Conservation (phyloP, 2,888 invertebrate species). For the Ophion ellenae region DNA sequence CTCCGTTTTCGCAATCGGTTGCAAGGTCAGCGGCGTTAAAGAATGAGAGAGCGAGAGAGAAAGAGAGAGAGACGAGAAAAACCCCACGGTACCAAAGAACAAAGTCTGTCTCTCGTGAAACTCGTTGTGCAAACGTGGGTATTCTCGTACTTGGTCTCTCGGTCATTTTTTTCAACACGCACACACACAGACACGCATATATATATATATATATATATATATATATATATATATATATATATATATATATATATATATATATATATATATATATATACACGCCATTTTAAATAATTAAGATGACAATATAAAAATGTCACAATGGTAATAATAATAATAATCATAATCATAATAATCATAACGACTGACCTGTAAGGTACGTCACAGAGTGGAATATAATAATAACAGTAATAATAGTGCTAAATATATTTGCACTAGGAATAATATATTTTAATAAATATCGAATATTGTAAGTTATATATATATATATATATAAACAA, state of each 20-base stretch:
- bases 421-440: too few species aligned
- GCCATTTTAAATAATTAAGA: not conserved
- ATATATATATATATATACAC: not conserved
- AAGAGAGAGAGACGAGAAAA: slow-evolving; percentile 21
- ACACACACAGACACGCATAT: too few species aligned
- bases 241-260: too few species aligned
- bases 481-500: too few species aligned
- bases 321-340: not conserved
- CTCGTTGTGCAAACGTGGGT: slow-evolving; percentile 19
- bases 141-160: slow-evolving; percentile 14
- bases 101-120: slow-evolving; percentile 52
- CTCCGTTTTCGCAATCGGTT: slow-evolving; percentile 59
- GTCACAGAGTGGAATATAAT: too few species aligned
- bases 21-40: slow-evolving; percentile 53
- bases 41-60: not conserved
- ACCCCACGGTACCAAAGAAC: slow-evolving; percentile 30
- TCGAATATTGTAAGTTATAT: too few species aligned
- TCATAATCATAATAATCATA: not conserved
- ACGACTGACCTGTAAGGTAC: not conserved
- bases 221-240: too few species aligned
- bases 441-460: too few species aligned
- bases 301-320: not conserved
- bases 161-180: slow-evolving; percentile 27
- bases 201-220: too few species aligned
- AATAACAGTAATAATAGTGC: not conserved